phyloP scores from a whole-genome alignment of 2,113 vertebrate genomes.

The Ageneiosus marmoratus region DNA sequence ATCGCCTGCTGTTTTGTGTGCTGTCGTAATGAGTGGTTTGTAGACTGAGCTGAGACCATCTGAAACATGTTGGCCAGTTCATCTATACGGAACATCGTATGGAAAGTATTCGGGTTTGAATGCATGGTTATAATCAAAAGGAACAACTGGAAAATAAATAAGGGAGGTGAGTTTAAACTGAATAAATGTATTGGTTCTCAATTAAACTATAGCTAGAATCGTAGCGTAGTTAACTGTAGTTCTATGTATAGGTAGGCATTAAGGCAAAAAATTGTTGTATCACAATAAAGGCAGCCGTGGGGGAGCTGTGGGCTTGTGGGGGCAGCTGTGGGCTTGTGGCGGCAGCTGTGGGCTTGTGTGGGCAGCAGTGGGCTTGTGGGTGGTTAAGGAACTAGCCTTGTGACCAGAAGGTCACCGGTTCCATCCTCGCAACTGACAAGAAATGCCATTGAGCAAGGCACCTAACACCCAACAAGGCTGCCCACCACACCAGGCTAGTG shows the following conservation, averaged over 20 bases:
- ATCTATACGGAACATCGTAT: neutral
- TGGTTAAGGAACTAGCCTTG: too few relatives aligned
- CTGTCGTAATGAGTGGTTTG: neutral
- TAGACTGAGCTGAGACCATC: neutral
- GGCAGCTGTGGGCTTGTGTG: too few relatives aligned
- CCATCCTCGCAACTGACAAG: too few relatives aligned
- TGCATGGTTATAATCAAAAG: neutral
- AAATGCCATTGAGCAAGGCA: too few relatives aligned
- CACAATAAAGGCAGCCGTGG: too few relatives aligned
- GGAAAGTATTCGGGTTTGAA: neutral
- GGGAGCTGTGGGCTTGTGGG: too few relatives aligned
- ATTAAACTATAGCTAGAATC: neutral
- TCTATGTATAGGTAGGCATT: neutral
- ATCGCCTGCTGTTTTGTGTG: conserved; percentile 55
- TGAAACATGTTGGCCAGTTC: neutral
- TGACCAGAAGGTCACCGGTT: too few relatives aligned
- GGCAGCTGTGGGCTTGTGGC: too few relatives aligned
- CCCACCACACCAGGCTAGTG: too few relatives aligned
- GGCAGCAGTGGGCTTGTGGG: too few relatives aligned
- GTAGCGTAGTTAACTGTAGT: neutral
- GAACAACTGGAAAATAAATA: neutral
- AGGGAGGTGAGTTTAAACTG: neutral
- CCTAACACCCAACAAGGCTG: too few relatives aligned
- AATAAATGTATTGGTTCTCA: neutral
- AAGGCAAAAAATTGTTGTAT: neutral